Base-by-base conservation (phyloP, 2,888 invertebrate genomes). In the Acleris literana region DNA sequence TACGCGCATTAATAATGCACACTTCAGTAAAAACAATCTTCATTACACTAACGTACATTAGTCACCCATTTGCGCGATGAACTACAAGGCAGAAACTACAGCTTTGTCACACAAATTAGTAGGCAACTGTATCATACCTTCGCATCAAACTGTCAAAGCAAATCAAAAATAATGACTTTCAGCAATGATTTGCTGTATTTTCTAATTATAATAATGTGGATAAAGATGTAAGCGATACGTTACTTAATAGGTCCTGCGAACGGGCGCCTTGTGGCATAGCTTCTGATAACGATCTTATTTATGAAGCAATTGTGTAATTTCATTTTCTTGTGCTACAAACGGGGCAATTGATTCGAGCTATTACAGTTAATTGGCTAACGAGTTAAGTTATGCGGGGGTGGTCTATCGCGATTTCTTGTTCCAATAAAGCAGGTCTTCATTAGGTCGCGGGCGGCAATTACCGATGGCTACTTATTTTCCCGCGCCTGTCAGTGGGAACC, bases 1-100 rank as follows among this genome's bases (percentile, higher is more conserved):
- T 91, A 84, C 80, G 91, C 90, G 92, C 91, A 92, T 92, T 92
- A 92, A 92, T 92, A 90, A 92, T 92, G 85, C 89, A 92, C 81
- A 78, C 79, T 83, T 75, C 86, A 81, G 82, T 80, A 85, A 85
- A 89, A 90, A 92, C 91, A 90, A 92, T 92, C 88, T 91, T 88
- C 92, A 92, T 92, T 92, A 92, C 81, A 81, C 83, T 87, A 87
- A 90, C 85, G 88, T 83, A 84, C 85, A 85, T 90, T 86, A 86
- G 81, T 79, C 84, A 86, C 81, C 80, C 85, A 85, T 84, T 84
- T 80, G 84, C 77, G 69, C 76, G 77, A 78, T 74, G 74, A 71
- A 78, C 75, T 70, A 73, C 70, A 72, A 71, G 73, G 75, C 76
- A 74, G 75, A 74, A 74, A 76, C 73, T 70, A 70, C 71, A 69